Percentiles rank a stretch among this genome's conserved stretches.
Evolutionary conservation across 2,888 invertebrate species (phyloP).

Genomic region (Drosophila putrida): DNA sequence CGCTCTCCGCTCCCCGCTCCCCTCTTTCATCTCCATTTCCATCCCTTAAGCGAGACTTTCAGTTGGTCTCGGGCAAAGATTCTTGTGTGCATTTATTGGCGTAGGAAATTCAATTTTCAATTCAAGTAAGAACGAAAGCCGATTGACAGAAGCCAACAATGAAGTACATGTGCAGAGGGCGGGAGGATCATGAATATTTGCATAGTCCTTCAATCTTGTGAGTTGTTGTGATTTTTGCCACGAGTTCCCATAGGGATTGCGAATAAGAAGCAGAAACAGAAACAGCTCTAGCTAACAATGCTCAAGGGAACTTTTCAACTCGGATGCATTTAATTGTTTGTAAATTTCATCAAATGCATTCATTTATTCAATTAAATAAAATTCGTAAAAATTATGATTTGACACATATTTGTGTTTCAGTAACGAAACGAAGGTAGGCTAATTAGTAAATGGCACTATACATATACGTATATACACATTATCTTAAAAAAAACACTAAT

Average conservation of each 20-base stretch:
- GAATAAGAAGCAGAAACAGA: neutral
- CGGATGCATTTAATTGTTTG: conserved; percentile 17
- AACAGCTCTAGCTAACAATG: neutral
- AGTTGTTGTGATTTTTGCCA: conserved; percentile 19
- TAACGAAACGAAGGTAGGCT: neutral
- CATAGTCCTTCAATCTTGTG: conserved; percentile 29
- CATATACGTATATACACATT: too few species aligned
- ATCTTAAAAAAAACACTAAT: too few species aligned
- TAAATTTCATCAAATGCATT: neutral
- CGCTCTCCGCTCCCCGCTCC: too few species aligned
- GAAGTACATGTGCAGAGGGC: conserved; percentile 13
- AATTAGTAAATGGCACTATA: too few species aligned
- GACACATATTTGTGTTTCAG: neutral
- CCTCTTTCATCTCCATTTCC: too few species aligned
- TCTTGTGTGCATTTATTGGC: conserved; percentile 65
- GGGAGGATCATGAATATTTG: conserved; percentile 41
- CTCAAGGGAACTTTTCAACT: neutral
- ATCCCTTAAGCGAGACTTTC: neutral
- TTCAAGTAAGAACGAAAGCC: conserved; percentile 49
- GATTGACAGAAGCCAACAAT: conserved; percentile 53
- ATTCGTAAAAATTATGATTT: neutral
- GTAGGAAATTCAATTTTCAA: conserved; percentile 67
- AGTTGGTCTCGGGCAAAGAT: conserved; percentile 24
- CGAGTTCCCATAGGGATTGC: neutral
- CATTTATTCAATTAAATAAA: conserved; percentile 19